Percentiles rank a stretch among this genome's conserved stretches.
phyloP scores from a whole-genome alignment of 2,797 vertebrate species.

The Tapirus indicus region DNA sequence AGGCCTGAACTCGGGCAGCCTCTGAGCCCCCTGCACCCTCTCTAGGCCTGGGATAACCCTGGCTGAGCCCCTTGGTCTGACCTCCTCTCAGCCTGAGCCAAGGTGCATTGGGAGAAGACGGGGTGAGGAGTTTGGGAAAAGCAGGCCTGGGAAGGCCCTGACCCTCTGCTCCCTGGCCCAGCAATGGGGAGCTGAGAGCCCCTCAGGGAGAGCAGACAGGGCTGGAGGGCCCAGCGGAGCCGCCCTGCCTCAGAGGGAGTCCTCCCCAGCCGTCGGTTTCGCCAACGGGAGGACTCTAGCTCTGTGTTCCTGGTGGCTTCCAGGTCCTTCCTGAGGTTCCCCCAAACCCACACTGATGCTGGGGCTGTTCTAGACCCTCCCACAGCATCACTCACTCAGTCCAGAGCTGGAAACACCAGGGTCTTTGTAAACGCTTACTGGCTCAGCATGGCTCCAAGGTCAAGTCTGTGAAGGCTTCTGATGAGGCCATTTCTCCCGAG shows the following conservation, averaged over 20 bases:
- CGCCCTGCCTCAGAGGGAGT: neutral
- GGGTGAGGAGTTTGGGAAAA: neutral
- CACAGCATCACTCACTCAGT: neutral
- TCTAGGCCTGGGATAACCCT: neutral
- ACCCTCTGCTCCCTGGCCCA: neutral
- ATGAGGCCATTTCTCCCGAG: neutral
- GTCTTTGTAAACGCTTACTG: neutral
- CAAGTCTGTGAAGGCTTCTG: neutral
- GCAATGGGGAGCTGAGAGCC: neutral
- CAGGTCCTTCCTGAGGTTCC: neutral
- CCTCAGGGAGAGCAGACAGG: neutral
- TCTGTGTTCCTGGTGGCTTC: neutral
- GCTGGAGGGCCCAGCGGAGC: rapidly evolving
- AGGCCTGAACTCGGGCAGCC: neutral
- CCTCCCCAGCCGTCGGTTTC: neutral
- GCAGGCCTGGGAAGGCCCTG: rapidly evolving
- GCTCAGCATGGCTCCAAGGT: neutral
- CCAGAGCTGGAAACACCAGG: neutral
- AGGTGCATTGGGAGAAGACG: neutral
- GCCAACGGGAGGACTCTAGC: neutral
- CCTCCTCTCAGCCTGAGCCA: neutral
- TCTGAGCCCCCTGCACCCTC: neutral
- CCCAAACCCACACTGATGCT: neutral
- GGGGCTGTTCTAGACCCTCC: neutral
- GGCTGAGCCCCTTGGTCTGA: neutral